These are phyloP conservation scores for Macrostomum lignano DNA, from an alignment of 1,140 invertebrate genomes.

Conservation along the genomic window DNA sequence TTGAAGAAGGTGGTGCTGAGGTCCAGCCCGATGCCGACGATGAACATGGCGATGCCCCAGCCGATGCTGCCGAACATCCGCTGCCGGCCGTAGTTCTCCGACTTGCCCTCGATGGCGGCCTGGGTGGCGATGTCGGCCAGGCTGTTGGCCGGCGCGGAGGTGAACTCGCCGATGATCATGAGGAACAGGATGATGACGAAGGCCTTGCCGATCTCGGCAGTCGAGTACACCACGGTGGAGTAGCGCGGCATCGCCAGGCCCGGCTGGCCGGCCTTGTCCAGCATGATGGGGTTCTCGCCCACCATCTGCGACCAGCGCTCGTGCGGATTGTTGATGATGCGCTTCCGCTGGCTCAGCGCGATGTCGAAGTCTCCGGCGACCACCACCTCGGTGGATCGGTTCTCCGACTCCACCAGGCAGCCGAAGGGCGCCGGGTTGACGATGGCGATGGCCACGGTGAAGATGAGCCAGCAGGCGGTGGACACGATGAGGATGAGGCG, in stretches of 20 bases:
- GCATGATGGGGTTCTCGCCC: constrained; percentile 2
- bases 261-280: constrained; percentile 34
- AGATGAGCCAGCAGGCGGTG: constrained; percentile 69
- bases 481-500: constrained; percentile 52
- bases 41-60: constrained; percentile 91
- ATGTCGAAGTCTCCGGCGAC: neutral
- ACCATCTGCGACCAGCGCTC: neutral
- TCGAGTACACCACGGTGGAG: constrained; percentile 59
- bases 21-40: constrained; percentile 72
- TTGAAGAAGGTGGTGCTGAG: constrained; percentile 59
- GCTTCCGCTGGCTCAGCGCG: neutral
- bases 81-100: constrained; percentile 63
- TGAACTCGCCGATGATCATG: constrained; percentile 82
- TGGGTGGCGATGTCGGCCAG: constrained; percentile 47
- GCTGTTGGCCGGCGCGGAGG: constrained; percentile 75
- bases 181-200: constrained; percentile 65
- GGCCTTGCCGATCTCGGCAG: constrained; percentile 65
- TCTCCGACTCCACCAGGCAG: constrained; percentile 46
- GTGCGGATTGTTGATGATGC: neutral
- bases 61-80: constrained; percentile 91
- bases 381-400: constrained; percentile 1
- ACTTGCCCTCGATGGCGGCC: constrained; percentile 52
- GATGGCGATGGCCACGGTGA: constrained; percentile 72
- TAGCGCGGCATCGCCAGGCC: constrained; percentile 62
- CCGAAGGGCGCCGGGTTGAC: constrained; percentile 64